A percentile compares a stretch with the other conserved stretches of the same genome.
phyloP scores from a whole-genome alignment of 2,113 vertebrate genomes.

The Ochotona curzoniae region DNA sequence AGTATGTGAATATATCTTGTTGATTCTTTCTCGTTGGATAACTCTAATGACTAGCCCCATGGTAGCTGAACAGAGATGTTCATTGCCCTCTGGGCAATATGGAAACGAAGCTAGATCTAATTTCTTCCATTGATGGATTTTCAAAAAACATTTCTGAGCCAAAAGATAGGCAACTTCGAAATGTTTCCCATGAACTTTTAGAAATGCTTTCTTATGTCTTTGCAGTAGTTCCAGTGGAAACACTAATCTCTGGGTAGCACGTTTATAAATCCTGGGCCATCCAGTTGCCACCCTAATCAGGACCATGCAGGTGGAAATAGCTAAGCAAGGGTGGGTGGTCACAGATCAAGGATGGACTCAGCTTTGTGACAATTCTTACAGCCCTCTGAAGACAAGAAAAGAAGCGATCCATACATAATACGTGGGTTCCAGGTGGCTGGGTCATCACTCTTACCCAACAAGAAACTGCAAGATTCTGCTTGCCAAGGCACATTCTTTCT shows the following conservation, averaged over 20 bases:
- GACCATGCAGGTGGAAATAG: neutral
- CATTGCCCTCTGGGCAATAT: neutral
- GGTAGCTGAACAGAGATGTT: neutral
- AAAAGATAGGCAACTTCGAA: too few species aligned
- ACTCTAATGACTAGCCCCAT: neutral
- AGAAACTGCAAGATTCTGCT: neutral
- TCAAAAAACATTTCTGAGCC: too few species aligned
- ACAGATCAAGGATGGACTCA: neutral
- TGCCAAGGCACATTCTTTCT: neutral
- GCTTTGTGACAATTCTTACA: neutral
- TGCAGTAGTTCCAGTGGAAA: neutral
- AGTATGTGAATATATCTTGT: fast-evolving
- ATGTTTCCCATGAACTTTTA: neutral
- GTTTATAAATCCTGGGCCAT: neutral
- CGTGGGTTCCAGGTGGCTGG: neutral
- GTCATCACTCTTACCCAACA: neutral
- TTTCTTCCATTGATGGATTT: neutral
- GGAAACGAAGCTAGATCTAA: neutral
- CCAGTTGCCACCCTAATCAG: neutral
- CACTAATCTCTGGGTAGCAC: neutral
- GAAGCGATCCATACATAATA: fast-evolving
- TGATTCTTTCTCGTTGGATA: neutral
- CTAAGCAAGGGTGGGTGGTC: neutral
- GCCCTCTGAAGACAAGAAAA: neutral
- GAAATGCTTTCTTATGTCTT: neutral